A percentile compares a stretch with the other conserved stretches of the same genome.
Evolutionary conservation across 2,797 vertebrate species (phyloP).

Genomic region (Periparus ater): DNA sequence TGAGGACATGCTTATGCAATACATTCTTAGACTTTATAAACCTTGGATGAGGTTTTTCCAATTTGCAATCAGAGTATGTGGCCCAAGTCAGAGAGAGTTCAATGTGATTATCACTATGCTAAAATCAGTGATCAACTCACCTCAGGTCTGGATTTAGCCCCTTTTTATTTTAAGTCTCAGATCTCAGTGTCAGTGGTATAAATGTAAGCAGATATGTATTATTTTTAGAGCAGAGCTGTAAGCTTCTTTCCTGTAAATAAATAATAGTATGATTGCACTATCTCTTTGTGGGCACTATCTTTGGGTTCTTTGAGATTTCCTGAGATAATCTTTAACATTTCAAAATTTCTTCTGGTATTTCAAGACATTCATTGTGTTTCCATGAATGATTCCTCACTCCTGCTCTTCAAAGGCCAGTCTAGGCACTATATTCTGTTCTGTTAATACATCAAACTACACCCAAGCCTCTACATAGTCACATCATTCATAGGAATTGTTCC

Average conservation of each 20-base stretch:
- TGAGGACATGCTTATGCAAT: neutral
- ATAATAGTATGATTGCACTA: neutral
- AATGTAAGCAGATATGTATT: neutral
- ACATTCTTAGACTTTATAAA: neutral
- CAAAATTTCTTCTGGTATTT: neutral
- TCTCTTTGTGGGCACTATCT: neutral
- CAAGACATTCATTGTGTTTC: neutral
- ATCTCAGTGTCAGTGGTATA: constrained; percentile 18
- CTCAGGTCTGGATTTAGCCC: neutral
- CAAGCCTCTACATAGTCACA: neutral
- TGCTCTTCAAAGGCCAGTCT: neutral
- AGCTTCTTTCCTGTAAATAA: constrained; percentile 33
- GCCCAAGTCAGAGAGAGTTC: neutral
- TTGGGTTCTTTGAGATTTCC: neutral
- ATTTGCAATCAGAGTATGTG: neutral
- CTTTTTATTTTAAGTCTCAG: constrained; percentile 7
- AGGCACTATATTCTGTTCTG: neutral
- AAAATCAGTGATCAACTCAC: neutral
- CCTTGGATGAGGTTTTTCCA: neutral
- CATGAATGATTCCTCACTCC: neutral
- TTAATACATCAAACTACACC: neutral
- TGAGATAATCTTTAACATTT: neutral
- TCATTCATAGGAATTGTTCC: neutral
- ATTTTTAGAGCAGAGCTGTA: constrained; percentile 3
- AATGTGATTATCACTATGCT: neutral